These are phyloP conservation scores for Eudyptes chrysolophus DNA, from an alignment of 2,113 vertebrate species.

Conservation along the genomic window DNA sequence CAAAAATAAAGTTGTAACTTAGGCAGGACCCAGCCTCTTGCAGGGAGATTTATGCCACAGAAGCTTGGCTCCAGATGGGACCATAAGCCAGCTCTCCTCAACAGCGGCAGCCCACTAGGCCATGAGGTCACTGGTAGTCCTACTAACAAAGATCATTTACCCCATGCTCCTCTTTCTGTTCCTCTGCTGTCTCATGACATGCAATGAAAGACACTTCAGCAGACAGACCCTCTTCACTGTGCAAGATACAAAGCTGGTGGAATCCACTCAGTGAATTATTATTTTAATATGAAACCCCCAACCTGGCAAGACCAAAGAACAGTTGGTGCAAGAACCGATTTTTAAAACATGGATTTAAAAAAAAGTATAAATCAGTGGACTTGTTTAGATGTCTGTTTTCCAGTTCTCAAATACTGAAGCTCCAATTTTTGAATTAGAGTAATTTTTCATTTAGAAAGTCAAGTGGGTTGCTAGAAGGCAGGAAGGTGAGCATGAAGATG, in stretches of 20 bases:
- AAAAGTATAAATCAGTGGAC: neutral
- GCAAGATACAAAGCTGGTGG: neutral
- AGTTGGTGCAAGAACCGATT: neutral
- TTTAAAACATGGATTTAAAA: neutral
- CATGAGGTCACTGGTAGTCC: neutral
- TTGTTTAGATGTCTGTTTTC: neutral
- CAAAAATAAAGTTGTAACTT: neutral
- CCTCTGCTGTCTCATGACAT: neutral
- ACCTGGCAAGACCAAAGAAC: neutral
- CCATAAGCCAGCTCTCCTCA: neutral
- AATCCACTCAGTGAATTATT: neutral
- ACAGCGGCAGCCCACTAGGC: neutral
- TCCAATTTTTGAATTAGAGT: neutral
- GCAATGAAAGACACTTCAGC: neutral
- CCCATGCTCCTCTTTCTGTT: neutral
- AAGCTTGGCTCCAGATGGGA: neutral
- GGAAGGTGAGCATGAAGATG: neutral
- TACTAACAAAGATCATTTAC: neutral
- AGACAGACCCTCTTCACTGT: neutral
- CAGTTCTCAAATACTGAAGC: neutral
- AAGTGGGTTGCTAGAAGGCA: neutral
- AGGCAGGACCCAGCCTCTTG: neutral
- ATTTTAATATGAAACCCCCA: neutral
- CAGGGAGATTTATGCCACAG: neutral
- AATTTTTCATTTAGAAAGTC: neutral